Percentiles rank a stretch among this genome's conserved stretches.
Evolutionary conservation across 2,888 invertebrate species (phyloP).

Genomic region (Scotopteryx bipunctaria): DNA sequence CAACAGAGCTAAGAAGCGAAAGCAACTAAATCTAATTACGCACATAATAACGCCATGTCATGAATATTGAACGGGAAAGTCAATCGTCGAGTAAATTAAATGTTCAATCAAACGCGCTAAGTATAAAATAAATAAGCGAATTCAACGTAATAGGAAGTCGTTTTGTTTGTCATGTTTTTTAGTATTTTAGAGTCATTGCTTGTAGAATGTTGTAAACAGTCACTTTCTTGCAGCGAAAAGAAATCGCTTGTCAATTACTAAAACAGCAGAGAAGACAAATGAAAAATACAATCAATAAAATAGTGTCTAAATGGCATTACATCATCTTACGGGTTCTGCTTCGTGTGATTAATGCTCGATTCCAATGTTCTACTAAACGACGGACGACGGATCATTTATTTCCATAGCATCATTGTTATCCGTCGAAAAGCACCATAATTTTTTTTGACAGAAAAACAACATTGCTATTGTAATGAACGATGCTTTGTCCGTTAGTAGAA

Average conservation of each 20-base stretch:
- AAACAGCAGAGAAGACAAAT: not conserved
- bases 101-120: constrained; percentile 40
- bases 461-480: no score
- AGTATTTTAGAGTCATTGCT: constrained; percentile 33
- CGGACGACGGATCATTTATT: no score
- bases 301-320: no score
- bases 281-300: not conserved
- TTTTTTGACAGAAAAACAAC: no score
- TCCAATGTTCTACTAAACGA: no score
- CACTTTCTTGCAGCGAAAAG: constrained; percentile 27
- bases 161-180: constrained; percentile 39
- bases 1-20: constrained; percentile 30
- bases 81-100: constrained; percentile 36
- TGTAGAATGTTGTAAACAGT: constrained; percentile 26
- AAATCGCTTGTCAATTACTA: constrained; percentile 16
- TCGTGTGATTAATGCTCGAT: no score
- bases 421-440: no score
- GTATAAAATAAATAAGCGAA: constrained; percentile 45
- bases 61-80: constrained; percentile 68
- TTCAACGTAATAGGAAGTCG: constrained; percentile 38
- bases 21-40: constrained; percentile 48
- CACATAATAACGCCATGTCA: constrained; percentile 53
- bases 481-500: no score
- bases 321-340: no score
- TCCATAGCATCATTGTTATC: no score